A percentile compares a stretch with the other conserved stretches of the same genome.
Conservation (phyloP, 2,113 vertebrate genomes). For the Oncorhynchus kisutch region DNA sequence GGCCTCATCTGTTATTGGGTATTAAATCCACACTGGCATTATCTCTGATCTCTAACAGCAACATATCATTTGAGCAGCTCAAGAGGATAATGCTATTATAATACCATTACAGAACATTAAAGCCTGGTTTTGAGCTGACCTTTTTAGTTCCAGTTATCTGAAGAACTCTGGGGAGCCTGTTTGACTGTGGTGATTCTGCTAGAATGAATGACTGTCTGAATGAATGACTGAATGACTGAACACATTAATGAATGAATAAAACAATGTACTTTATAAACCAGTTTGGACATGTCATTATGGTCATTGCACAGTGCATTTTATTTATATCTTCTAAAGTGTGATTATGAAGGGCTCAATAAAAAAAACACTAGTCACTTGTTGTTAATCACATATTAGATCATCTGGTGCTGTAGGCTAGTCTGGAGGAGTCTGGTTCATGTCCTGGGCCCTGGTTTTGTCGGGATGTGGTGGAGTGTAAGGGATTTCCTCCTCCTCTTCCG, state of each 20-base stretch:
- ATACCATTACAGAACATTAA: conserved; percentile 41
- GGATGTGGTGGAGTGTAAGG: too few relatives aligned
- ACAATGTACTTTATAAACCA: not conserved
- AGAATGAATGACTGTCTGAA: not conserved
- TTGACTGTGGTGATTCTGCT: not conserved
- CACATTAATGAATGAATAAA: too few relatives aligned
- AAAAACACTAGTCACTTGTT: too few relatives aligned
- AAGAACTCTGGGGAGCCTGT: conserved; percentile 20
- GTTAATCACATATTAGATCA: too few relatives aligned
- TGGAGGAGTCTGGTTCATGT: too few relatives aligned
- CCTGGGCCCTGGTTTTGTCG: too few relatives aligned
- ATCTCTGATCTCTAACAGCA: conserved; percentile 48
- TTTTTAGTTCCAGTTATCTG: conserved; percentile 53
- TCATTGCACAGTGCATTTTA: too few relatives aligned
- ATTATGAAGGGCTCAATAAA: too few relatives aligned
- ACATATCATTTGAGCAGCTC: conserved; percentile 38
- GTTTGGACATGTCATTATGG: not conserved
- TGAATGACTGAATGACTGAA: not conserved
- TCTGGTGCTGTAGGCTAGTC: too few relatives aligned
- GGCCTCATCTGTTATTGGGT: too few relatives aligned
- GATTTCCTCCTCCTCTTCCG: too few relatives aligned
- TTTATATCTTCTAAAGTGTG: too few relatives aligned
- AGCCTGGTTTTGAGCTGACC: conserved; percentile 52
- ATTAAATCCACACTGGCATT: not conserved
- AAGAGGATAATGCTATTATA: conserved; percentile 20